Evolutionary conservation across 2,797 vertebrate genomes (phyloP).

Genomic region (Ceyx erithaca): DNA sequence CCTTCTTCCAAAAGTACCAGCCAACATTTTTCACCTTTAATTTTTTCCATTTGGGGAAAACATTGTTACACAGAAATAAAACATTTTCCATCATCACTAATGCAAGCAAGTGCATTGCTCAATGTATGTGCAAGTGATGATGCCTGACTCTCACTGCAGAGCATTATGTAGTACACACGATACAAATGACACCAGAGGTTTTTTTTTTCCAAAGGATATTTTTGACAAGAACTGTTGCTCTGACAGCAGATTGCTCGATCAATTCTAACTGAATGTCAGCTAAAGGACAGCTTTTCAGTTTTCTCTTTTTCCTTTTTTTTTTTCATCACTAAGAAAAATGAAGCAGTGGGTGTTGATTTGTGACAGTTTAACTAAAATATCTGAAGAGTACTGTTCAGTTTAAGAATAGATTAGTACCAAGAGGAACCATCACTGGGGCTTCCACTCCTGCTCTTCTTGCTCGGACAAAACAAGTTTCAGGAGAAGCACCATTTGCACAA

Average conservation of each 20-base stretch:
- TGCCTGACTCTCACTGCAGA: neutral
- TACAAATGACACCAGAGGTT: neutral
- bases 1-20: neutral
- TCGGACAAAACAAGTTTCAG: neutral
- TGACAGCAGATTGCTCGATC: conserved; percentile 61
- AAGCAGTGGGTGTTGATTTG: conserved; percentile 56
- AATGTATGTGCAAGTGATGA: fast-evolving
- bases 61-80: neutral
- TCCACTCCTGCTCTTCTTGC: neutral
- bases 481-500: neutral
- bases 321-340: conserved; percentile 59
- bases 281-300: conserved; percentile 36
- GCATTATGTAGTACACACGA: fast-evolving
- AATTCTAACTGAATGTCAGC: conserved; percentile 53
- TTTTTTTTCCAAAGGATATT: conserved; percentile 58
- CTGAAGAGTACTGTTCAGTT: conserved; percentile 57
- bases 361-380: conserved; percentile 73
- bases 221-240: conserved; percentile 36
- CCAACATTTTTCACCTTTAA: neutral
- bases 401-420: conserved; percentile 65
- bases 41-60: neutral
- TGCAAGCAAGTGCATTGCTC: neutral
- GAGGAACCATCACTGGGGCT: neutral
- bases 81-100: neutral
- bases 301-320: neutral